Percentiles rank a stretch among this genome's conserved stretches.
These are phyloP conservation scores for Tyto alba DNA, from an alignment of 2,113 vertebrate genomes.

Conservation along the genomic window DNA sequence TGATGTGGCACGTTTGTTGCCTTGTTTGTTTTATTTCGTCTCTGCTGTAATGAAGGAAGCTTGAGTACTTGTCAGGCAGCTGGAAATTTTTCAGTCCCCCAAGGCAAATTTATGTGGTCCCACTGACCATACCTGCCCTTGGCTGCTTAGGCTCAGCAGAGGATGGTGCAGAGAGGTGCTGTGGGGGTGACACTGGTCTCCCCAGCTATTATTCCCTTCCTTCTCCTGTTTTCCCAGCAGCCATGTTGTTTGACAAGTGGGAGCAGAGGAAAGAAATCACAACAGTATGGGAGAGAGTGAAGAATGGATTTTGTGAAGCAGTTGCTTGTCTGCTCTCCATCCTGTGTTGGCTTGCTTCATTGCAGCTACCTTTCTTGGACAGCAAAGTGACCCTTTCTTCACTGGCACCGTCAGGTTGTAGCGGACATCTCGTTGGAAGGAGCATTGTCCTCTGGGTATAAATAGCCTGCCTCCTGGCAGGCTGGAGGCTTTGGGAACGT, in stretches of 20 bases:
- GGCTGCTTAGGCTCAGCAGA: accelerated
- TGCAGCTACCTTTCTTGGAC: background rate
- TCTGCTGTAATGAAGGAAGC: background rate
- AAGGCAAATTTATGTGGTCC: background rate
- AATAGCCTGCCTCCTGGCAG: conserved; percentile 19
- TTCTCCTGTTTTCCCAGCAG: background rate
- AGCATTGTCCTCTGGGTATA: conserved; percentile 35
- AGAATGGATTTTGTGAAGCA: background rate
- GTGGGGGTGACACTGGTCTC: background rate
- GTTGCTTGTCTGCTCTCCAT: background rate
- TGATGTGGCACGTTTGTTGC: background rate
- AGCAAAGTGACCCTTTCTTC: background rate
- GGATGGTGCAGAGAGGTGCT: background rate
- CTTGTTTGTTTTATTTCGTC: background rate
- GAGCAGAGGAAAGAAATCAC: background rate
- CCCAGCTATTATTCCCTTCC: background rate
- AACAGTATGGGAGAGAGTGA: background rate
- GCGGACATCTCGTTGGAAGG: background rate
- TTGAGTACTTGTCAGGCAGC: background rate
- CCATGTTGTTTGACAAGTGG: background rate
- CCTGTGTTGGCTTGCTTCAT: background rate
- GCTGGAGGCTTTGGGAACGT: background rate
- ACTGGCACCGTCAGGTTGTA: background rate
- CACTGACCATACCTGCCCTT: background rate
- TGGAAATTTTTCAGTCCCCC: background rate